phyloP scores from a whole-genome alignment of 1,140 invertebrate genomes.

The Parasteatoda tepidariorum region DNA sequence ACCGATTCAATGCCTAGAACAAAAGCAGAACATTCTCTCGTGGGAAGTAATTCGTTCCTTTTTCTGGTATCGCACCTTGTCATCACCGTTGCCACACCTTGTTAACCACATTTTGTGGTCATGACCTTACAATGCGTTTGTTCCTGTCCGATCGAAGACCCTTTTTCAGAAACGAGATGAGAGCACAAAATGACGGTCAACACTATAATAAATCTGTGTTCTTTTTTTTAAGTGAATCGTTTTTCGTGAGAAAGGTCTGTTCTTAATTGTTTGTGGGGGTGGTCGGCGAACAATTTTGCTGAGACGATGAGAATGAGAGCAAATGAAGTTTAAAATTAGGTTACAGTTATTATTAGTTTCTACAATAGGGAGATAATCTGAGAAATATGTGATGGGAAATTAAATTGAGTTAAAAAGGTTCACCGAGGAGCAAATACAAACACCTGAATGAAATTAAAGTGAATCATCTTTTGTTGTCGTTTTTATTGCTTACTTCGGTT shows the following conservation, averaged over 20 bases:
- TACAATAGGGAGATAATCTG: too few species aligned
- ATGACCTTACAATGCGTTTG: neutral
- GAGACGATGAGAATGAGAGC: slow-evolving; percentile 12
- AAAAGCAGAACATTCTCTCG: too few species aligned
- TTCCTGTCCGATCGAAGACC: neutral
- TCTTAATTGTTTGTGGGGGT: slow-evolving; percentile 25
- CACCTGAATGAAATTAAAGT: too few species aligned
- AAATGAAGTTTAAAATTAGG: neutral
- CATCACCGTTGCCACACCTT: neutral
- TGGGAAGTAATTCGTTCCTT: neutral
- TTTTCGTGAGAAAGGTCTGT: slow-evolving; percentile 18
- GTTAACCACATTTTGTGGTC: neutral
- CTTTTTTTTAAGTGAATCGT: too few species aligned
- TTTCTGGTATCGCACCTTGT: neutral
- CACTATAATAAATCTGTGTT: too few species aligned
- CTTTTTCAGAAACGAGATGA: neutral
- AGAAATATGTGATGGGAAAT: too few species aligned
- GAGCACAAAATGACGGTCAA: neutral
- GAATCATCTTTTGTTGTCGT: too few species aligned
- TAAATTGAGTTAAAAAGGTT: too few species aligned
- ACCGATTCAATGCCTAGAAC: too few species aligned
- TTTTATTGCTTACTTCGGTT: too few species aligned
- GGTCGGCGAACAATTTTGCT: neutral
- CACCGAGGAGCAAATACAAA: too few species aligned
- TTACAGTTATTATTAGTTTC: neutral